phyloP scores from a whole-genome alignment of 2,888 invertebrate species.

The Nymphalis polychloros region DNA sequence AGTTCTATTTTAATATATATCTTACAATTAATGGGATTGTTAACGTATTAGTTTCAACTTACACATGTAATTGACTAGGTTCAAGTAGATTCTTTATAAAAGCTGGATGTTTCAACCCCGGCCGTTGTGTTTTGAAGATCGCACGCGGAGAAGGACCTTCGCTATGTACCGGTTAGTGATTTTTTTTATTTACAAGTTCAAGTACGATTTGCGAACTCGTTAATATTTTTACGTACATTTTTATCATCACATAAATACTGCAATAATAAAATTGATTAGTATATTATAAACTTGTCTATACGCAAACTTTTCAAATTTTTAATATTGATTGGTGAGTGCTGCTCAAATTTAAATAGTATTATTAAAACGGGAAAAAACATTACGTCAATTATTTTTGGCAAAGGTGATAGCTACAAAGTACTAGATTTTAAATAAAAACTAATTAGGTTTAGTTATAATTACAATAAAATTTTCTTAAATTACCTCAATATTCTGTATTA shows the following conservation, averaged over 20 bases:
- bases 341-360: no score
- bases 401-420: no score
- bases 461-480: no score
- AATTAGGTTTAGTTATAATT: no score
- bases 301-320: background rate
- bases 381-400: no score
- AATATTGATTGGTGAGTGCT: no score
- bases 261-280: background rate
- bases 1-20: background rate
- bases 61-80: conserved; percentile 52
- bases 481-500: background rate
- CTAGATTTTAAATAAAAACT: no score
- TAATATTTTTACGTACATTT: conserved; percentile 2
- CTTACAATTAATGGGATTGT: background rate
- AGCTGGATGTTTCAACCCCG: conserved; percentile 54
- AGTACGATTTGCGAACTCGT: background rate
- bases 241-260: background rate
- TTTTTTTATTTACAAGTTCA: conserved; percentile 43
- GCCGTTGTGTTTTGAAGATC: conserved; percentile 51
- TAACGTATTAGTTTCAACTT: conserved; percentile 10
- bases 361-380: no score
- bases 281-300: background rate
- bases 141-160: conserved; percentile 46
- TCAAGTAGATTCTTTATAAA: conserved; percentile 69
- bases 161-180: conserved; percentile 72